phyloP scores from a whole-genome alignment of 2,797 vertebrate species.

The Denticeps clupeoides region DNA sequence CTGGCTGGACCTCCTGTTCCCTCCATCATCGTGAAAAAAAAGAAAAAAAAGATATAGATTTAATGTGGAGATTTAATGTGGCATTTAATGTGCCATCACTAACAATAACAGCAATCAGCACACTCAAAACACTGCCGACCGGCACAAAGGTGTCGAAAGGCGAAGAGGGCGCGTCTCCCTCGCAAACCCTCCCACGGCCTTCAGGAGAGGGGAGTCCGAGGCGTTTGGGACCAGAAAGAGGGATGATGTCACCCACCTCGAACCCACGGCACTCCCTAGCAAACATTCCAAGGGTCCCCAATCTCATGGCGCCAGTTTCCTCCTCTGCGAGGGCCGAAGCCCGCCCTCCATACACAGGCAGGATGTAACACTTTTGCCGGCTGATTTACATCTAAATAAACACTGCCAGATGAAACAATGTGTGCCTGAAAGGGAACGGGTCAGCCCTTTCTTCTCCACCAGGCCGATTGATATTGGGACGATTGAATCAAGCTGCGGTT shows the following conservation, averaged over 20 bases:
- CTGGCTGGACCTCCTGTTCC: neutral
- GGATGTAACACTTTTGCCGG: slow-evolving; percentile 82
- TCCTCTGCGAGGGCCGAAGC: slow-evolving; percentile 47
- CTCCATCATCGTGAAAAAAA: too few species aligned
- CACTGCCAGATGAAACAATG: slow-evolving; percentile 82
- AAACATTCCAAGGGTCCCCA: slow-evolving; percentile 62
- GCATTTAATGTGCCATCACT: slow-evolving; percentile 10
- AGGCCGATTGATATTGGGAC: slow-evolving; percentile 60
- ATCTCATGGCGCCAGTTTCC: slow-evolving; percentile 69
- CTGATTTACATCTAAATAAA: slow-evolving; percentile 94
- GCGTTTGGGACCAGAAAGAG: slow-evolving; percentile 25
- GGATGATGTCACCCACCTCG: slow-evolving; percentile 57
- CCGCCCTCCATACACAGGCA: slow-evolving; percentile 69
- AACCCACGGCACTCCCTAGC: slow-evolving; percentile 44
- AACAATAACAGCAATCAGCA: slow-evolving; percentile 25
- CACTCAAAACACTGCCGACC: slow-evolving; percentile 23
- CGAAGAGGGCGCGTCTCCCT: slow-evolving; percentile 40
- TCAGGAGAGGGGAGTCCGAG: neutral
- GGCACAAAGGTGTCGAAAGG: slow-evolving; percentile 44
- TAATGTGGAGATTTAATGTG: slow-evolving; percentile 11
- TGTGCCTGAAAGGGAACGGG: slow-evolving; percentile 66
- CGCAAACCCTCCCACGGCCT: slow-evolving; percentile 39
- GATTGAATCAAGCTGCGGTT: slow-evolving; percentile 69
- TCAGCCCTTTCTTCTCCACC: slow-evolving; percentile 56
- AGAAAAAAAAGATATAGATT: too few species aligned